These are phyloP conservation scores for Plebejus anna DNA, from an alignment of 2,888 invertebrate genomes.

Conservation along the genomic window DNA sequence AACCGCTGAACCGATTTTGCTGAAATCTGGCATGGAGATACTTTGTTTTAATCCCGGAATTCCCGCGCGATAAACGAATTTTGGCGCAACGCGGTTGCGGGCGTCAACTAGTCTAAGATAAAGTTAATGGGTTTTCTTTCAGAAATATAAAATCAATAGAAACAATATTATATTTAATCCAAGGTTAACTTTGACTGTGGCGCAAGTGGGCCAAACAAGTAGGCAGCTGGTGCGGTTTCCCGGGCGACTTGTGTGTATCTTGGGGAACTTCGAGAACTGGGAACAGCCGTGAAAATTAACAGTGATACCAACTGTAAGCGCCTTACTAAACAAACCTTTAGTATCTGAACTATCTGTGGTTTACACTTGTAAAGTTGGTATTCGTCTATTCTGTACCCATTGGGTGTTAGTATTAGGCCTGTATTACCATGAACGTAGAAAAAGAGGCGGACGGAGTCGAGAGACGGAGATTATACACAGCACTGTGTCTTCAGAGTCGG, in stretches of 20 bases:
- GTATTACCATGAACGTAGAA: too few relatives aligned
- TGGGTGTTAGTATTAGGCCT: too few relatives aligned
- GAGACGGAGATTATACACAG: too few relatives aligned
- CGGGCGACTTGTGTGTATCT: not conserved
- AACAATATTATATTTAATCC: not conserved
- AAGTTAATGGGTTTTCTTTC: not conserved
- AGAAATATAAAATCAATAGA: not conserved
- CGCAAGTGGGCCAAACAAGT: not conserved
- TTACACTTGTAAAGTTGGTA: not conserved
- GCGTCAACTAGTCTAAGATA: too few relatives aligned
- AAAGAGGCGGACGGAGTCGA: too few relatives aligned
- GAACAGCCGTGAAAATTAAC: not conserved
- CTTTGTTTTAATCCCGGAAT: too few relatives aligned
- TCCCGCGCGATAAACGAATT: too few relatives aligned
- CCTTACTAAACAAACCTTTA: not conserved
- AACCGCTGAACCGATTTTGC: too few relatives aligned
- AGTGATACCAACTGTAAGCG: slow-evolving; percentile 5
- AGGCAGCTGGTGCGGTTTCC: not conserved
- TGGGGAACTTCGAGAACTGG: not conserved
- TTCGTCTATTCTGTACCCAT: too few relatives aligned
- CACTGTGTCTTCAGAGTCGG: too few relatives aligned
- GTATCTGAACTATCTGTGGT: not conserved
- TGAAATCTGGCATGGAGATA: too few relatives aligned
- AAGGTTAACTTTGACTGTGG: not conserved
- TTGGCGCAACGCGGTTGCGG: too few relatives aligned